phyloP scores from a whole-genome alignment of 2,113 vertebrate genomes.

The Rhineura floridana region DNA sequence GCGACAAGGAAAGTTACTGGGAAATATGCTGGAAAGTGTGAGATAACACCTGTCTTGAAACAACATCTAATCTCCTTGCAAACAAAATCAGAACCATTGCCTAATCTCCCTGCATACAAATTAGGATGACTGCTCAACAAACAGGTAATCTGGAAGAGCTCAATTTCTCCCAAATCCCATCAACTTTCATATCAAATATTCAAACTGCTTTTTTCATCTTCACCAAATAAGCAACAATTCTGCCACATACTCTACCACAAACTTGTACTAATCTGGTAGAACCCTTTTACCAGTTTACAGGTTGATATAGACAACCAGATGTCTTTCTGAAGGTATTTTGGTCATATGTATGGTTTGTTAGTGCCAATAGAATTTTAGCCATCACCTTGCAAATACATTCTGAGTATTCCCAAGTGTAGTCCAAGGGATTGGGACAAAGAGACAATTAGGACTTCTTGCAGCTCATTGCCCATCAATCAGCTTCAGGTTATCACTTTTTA shows the following conservation, averaged over 20 bases:
- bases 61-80: no score
- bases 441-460: not conserved
- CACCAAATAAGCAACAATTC: not conserved
- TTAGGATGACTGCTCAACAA: no score
- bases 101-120: no score
- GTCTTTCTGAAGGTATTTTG: not conserved
- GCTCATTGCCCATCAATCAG: not conserved
- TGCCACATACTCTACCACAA: not conserved
- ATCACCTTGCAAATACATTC: not conserved
- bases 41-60: not conserved
- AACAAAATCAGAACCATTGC: no score
- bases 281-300: not conserved
- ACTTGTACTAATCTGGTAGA: not conserved
- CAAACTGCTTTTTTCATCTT: not conserved
- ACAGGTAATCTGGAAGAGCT: not conserved
- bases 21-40: not conserved
- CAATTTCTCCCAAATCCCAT: not conserved
- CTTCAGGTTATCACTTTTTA: conserved; percentile 3
- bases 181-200: not conserved
- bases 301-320: not conserved
- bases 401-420: not conserved
- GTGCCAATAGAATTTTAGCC: not conserved
- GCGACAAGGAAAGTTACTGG: not conserved
- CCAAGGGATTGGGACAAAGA: not conserved
- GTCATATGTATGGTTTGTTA: not conserved